Conservation (phyloP, 2,113 vertebrate species). For the Pteropus alecto region DNA sequence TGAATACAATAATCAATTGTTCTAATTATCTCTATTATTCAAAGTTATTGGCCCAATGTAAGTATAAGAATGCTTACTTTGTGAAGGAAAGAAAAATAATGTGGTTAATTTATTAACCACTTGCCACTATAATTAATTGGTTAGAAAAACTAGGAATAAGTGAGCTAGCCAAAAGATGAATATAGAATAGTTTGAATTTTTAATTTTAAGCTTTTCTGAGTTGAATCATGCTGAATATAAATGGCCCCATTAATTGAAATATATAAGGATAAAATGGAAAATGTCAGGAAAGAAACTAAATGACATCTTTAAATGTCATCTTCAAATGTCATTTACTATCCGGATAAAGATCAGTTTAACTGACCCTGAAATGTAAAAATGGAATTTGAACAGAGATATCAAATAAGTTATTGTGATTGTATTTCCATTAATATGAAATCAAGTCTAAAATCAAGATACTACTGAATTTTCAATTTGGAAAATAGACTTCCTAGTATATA, state of each 20-base stretch:
- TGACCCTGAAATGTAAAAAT: constrained; percentile 41
- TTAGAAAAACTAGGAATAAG: constrained; percentile 44
- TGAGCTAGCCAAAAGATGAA: constrained; percentile 5
- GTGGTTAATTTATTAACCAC: constrained; percentile 38
- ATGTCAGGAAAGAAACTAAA: constrained; percentile 51
- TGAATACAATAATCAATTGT: not conserved
- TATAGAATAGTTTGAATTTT: constrained; percentile 44
- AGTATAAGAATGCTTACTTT: constrained; percentile 24
- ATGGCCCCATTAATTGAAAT: constrained; percentile 49
- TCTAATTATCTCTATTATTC: constrained; percentile 45
- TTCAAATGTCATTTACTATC: constrained; percentile 52
- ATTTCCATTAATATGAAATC: constrained; percentile 37
- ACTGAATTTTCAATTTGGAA: constrained; percentile 15
- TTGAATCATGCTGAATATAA: constrained; percentile 46
- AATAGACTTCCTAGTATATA: not conserved
- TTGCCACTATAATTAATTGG: constrained; percentile 43
- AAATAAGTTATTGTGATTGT: not conserved
- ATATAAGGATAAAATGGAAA: constrained; percentile 55
- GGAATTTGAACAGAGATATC: constrained; percentile 10
- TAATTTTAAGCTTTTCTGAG: constrained; percentile 57
- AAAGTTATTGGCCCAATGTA: not conserved
- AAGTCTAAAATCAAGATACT: not conserved
- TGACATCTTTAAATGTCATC: constrained; percentile 59
- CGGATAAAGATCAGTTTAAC: constrained; percentile 48
- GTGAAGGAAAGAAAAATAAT: constrained; percentile 13